A percentile compares a stretch with the other conserved stretches of the same genome.
Evolutionary conservation across 2,888 invertebrate species (phyloP).

Genomic region (Pristionchus arcanus): DNA sequence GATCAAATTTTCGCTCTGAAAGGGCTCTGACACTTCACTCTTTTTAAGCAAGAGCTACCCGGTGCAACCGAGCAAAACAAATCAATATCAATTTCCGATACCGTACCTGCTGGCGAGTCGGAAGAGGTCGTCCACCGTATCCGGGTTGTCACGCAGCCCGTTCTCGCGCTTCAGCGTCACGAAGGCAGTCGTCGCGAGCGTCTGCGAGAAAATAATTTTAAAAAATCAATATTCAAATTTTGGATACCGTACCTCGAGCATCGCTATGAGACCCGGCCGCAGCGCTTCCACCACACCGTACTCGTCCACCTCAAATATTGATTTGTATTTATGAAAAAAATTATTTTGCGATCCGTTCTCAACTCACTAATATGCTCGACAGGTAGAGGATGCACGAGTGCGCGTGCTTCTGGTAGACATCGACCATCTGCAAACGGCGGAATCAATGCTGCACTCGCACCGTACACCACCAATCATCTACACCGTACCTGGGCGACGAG

Average conservation of each 20-base stretch:
- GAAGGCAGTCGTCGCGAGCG: slow-evolving; percentile 61
- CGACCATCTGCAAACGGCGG: slow-evolving; percentile 83
- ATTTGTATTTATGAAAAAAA: neutral
- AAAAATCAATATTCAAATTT: slow-evolving; percentile 13
- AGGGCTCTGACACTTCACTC: no score
- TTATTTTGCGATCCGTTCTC: neutral
- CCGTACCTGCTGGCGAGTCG: slow-evolving; percentile 86
- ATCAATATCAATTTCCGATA: slow-evolving; percentile 78
- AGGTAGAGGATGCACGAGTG: slow-evolving; percentile 94
- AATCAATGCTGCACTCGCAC: neutral
- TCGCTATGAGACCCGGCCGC: slow-evolving; percentile 88
- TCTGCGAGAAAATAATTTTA: slow-evolving; percentile 40
- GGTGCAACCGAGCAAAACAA: neutral
- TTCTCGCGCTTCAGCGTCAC: slow-evolving; percentile 87
- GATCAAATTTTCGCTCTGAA: no score
- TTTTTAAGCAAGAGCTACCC: no score
- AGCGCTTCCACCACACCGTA: slow-evolving; percentile 87
- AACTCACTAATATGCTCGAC: slow-evolving; percentile 75
- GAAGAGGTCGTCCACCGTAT: slow-evolving; percentile 98
- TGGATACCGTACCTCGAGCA: slow-evolving; percentile 86
- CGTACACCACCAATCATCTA: neutral
- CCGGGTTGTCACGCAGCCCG: slow-evolving; percentile 93
- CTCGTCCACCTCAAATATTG: slow-evolving; percentile 88
- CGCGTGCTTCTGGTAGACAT: slow-evolving; percentile 85
- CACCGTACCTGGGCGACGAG: slow-evolving; percentile 87